Base-by-base conservation (phyloP, 1,140 invertebrate genomes). In the Latrodectus geometricus region DNA sequence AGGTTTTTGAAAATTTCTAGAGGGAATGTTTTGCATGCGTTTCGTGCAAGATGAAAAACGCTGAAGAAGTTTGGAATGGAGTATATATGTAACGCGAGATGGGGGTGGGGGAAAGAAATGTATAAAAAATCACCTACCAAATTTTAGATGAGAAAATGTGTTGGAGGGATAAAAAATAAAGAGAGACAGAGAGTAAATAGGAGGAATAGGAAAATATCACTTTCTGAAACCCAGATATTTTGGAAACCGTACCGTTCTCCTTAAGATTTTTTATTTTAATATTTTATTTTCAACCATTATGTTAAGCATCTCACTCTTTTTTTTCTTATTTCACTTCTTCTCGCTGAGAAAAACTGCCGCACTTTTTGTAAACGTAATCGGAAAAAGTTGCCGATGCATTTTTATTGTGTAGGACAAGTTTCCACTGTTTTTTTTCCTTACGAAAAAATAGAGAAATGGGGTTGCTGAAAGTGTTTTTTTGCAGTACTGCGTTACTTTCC, bases 381-480 rank as follows among this genome's bases (percentile, higher is more conserved):
- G 83, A 86, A 86, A 84, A 86, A 86, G 83, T 86, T 86, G 75
- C 74, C 75, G 74, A 86, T 86, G 83, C 83, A 86, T 86, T 86
- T 86, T 86, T 86, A 86, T 86, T 86, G 83, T 86, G 83, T 86
- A 77, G 83, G 75, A 86, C 83, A 86, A 77, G 74, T 86, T 78
- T 61, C 35, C 49, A 49, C 15, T 61, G 50, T 23, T 86, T 17
- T 75, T 17, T 66, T 21, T 49, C 9, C 65, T 68, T 85, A 9
- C 68, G 65, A 54, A 84, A 84, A 84, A 84, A 35, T 81, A 70
- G 20, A 72, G 68, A 70, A 77, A 20, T 23, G 50, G 76, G 49
- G 69, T 72, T 74, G 21, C 70, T 20, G 73, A n/a, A 52, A 75
- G 73, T n/a, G 50, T 52, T 76, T 76, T 84, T 75, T 85, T 68